A percentile compares a stretch with the other conserved stretches of the same genome.
Evolutionary conservation across 2,113 vertebrate genomes (phyloP).

Genomic region (Carassius gibelio): DNA sequence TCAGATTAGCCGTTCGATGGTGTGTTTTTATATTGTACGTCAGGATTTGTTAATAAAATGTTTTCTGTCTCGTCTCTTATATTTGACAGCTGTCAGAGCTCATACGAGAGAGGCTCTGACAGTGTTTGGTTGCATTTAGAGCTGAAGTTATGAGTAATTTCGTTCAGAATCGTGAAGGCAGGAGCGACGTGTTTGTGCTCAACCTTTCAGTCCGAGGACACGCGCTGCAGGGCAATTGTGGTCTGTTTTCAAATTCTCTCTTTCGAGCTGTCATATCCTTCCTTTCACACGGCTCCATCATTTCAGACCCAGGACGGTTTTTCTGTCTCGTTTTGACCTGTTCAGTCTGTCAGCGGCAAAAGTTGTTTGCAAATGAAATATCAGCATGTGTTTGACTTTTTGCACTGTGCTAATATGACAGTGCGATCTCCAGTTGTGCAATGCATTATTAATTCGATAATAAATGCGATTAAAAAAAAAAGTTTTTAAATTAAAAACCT

Average conservation of each 20-base stretch:
- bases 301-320: background rate
- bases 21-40: background rate
- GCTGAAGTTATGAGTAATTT: slow-evolving; percentile 1
- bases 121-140: background rate
- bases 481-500: too few species aligned
- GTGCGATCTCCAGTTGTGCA: background rate
- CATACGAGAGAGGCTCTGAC: background rate
- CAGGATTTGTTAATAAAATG: background rate
- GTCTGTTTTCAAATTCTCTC: slow-evolving; percentile 10
- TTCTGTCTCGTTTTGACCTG: slow-evolving; percentile 1
- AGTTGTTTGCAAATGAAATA: slow-evolving; percentile 10
- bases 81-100: background rate
- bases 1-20: background rate
- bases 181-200: slow-evolving; percentile 2
- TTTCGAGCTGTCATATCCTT: slow-evolving; percentile 22
- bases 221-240: slow-evolving; percentile 18
- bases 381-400: background rate
- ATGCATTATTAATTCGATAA: background rate
- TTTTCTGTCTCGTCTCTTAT: background rate
- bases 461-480: background rate
- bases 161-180: background rate
- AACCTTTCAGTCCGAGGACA: slow-evolving; percentile 28
- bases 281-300: background rate
- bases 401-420: background rate
- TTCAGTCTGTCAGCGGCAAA: background rate